phyloP scores from a whole-genome alignment of 2,113 vertebrate species.

The Procavia capensis region DNA sequence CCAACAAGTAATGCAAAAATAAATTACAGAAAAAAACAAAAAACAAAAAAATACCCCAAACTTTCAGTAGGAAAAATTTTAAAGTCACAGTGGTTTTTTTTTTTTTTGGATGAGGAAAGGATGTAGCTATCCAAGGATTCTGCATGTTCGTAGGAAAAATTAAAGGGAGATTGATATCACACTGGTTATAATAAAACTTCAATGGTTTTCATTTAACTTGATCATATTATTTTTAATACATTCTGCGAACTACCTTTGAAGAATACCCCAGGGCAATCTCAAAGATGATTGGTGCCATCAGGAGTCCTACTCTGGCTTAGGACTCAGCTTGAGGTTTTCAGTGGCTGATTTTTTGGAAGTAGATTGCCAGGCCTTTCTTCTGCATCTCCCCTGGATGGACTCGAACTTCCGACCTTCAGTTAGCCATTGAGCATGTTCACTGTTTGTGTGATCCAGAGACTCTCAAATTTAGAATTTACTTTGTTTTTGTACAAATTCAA shows the following conservation, averaged over 20 bases:
- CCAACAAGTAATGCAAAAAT: constrained; percentile 68
- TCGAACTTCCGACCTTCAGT: not conserved
- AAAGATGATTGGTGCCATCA: constrained; percentile 34
- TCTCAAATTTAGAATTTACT: constrained; percentile 71
- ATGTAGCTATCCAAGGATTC: constrained; percentile 13
- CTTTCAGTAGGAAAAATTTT: constrained; percentile 56
- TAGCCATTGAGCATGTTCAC: not conserved
- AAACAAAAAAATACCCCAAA: constrained; percentile 37
- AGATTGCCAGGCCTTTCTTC: not conserved
- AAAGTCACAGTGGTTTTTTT: constrained; percentile 70
- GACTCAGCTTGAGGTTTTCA: not conserved
- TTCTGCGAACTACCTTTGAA: constrained; percentile 59
- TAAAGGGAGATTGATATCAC: not conserved
- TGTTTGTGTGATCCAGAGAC: not conserved
- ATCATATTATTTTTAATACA: not conserved
- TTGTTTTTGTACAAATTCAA: constrained; percentile 64
- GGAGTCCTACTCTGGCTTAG: not conserved
- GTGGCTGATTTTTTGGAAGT: not conserved
- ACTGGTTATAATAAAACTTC: constrained; percentile 59
- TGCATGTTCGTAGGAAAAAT: constrained; percentile 48
- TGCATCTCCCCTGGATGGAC: not conserved
- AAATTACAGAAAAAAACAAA: no score
- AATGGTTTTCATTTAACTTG: constrained; percentile 18
- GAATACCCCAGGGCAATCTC: constrained; percentile 6
- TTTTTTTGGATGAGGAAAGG: no score